Conservation (phyloP, 2,888 invertebrate genomes). For the Sicus ferrugineus region DNA sequence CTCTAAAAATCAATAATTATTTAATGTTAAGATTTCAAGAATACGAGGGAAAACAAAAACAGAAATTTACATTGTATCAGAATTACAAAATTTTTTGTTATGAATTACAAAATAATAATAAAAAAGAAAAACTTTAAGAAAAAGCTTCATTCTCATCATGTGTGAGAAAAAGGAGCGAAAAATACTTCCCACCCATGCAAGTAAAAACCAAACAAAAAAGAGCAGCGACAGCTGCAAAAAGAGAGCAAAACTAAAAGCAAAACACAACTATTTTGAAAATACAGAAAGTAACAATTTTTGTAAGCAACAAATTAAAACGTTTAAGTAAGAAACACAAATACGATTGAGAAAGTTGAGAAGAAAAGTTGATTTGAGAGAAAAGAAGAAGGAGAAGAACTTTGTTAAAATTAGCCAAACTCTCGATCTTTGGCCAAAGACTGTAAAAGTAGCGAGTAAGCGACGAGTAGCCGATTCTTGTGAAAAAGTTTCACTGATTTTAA, state of each 20-base stretch:
- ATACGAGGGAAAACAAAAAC: conserved; percentile 14
- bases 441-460: too few species aligned
- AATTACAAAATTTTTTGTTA: conserved; percentile 19
- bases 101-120: not conserved
- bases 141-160: not conserved
- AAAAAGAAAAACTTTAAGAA: not conserved
- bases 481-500: too few species aligned
- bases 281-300: not conserved
- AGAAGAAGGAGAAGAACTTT: not conserved
- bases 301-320: conserved; percentile 1
- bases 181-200: not conserved
- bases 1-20: conserved; percentile 27
- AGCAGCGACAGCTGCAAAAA: not conserved
- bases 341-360: not conserved
- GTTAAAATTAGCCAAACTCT: too few species aligned
- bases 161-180: not conserved
- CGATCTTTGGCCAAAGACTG: too few species aligned
- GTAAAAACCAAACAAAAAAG: not conserved
- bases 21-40: conserved; percentile 29
- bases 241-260: too few species aligned
- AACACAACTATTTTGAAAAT: too few species aligned
- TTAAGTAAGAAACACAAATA: conserved; percentile 2
- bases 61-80: conserved; percentile 30
- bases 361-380: not conserved
- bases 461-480: too few species aligned